Percentiles rank a stretch among this genome's conserved stretches.
Evolutionary conservation across 2,888 invertebrate species (phyloP).

Genomic region (Diplolepis rosae): DNA sequence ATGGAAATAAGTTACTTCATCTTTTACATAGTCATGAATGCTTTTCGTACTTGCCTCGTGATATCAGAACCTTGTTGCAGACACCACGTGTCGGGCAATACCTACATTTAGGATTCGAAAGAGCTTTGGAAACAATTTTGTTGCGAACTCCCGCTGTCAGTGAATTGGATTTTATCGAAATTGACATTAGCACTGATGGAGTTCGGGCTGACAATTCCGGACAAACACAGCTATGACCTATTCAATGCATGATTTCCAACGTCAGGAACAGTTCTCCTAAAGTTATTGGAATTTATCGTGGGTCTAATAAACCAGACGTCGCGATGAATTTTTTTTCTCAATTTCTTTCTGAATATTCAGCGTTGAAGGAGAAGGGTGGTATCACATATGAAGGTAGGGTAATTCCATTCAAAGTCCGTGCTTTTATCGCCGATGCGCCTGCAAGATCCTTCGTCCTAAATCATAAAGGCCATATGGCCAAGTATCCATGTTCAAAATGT

Average conservation of each 20-base stretch:
- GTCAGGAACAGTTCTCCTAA: constrained; percentile 32
- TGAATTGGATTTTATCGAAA: constrained; percentile 16
- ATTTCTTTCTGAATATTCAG: constrained; percentile 30
- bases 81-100: constrained; percentile 12
- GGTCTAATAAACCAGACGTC: constrained; percentile 28
- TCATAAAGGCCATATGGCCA: no score
- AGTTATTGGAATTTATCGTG: constrained; percentile 40
- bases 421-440: no score
- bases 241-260: constrained; percentile 46
- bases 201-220: constrained; percentile 35
- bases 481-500: constrained; percentile 39
- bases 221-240: constrained; percentile 48
- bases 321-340: constrained; percentile 19
- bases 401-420: constrained; percentile 20
- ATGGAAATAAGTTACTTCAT: no score
- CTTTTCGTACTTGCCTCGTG: no score
- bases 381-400: constrained; percentile 29
- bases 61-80: no score
- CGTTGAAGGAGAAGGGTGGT: constrained; percentile 34
- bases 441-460: no score
- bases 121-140: constrained; percentile 9
- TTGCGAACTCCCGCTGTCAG: neutral
- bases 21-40: no score
- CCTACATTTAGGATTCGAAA: constrained; percentile 33
- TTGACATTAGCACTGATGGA: constrained; percentile 45